Evolutionary conservation across 2,113 vertebrate species (phyloP).

Genomic region (Saimiri boliviensis): DNA sequence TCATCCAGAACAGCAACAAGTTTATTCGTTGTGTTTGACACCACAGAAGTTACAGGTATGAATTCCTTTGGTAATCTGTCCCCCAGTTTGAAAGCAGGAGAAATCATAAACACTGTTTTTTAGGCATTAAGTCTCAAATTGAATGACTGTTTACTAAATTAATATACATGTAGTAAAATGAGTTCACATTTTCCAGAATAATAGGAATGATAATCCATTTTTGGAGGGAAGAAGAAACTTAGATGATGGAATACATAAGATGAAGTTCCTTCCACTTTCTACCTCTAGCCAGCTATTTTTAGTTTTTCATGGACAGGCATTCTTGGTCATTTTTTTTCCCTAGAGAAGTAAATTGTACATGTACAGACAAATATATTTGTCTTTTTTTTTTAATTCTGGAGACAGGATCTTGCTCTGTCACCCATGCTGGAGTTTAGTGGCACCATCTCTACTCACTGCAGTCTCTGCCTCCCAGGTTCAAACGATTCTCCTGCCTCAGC

Average conservation of each 20-base stretch:
- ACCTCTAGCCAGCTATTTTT: neutral
- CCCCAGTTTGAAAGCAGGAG: neutral
- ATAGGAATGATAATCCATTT: neutral
- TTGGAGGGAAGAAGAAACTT: neutral
- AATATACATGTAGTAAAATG: neutral
- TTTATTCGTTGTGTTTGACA: slow-evolving; percentile 91
- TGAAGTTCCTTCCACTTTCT: neutral
- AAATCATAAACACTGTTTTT: neutral
- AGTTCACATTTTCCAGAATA: neutral
- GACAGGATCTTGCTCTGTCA: no score
- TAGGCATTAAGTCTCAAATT: neutral
- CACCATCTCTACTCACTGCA: no score
- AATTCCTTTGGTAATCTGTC: neutral
- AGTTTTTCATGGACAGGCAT: neutral
- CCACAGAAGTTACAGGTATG: slow-evolving; percentile 94
- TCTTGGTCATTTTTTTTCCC: neutral
- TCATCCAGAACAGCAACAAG: slow-evolving; percentile 87
- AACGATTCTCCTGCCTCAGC: no score
- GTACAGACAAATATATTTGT: neutral
- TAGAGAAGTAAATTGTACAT: neutral
- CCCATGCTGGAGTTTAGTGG: no score
- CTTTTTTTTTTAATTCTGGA: no score
- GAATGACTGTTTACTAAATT: neutral
- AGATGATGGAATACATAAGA: neutral
- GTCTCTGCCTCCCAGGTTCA: no score